A percentile compares a stretch with the other conserved stretches of the same genome.
Conservation (phyloP, 2,113 vertebrate species). For the Patagioenas fasciata region DNA sequence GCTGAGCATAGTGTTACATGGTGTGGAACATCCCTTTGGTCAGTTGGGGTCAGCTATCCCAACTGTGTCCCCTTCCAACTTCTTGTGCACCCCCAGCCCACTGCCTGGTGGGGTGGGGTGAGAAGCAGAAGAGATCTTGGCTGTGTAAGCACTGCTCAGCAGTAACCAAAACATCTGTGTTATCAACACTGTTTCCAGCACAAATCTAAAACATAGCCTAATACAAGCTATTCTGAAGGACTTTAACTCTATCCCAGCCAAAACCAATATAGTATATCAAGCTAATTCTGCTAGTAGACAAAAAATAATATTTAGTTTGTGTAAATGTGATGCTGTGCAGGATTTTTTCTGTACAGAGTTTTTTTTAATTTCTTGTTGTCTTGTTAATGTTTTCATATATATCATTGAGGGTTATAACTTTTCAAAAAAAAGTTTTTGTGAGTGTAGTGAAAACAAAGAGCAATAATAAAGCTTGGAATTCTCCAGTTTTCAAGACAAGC, state of each 20-base stretch:
- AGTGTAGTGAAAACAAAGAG: not conserved
- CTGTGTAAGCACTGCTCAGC: too few relatives aligned
- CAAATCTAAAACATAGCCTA: not conserved
- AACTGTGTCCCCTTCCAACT: too few relatives aligned
- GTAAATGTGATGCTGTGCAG: not conserved
- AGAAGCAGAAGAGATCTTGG: too few relatives aligned
- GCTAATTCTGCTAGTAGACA: not conserved
- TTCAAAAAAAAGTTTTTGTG: not conserved
- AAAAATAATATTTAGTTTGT: not conserved
- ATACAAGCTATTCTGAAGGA: not conserved
- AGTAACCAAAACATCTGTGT: too few relatives aligned
- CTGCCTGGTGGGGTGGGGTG: too few relatives aligned
- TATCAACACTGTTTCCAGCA: not conserved
- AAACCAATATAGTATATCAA: not conserved
- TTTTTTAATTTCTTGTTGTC: not conserved
- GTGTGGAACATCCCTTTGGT: too few relatives aligned
- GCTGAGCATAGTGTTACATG: too few relatives aligned
- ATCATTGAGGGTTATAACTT: not conserved
- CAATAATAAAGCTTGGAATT: not conserved
- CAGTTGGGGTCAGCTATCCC: too few relatives aligned
- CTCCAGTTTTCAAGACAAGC: not conserved
- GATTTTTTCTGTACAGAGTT: not conserved
- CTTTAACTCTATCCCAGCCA: not conserved
- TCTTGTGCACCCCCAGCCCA: too few relatives aligned
- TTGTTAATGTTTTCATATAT: not conserved